Conservation (phyloP, 2,113 vertebrate species). For the Rhabdomys dilectus region DNA sequence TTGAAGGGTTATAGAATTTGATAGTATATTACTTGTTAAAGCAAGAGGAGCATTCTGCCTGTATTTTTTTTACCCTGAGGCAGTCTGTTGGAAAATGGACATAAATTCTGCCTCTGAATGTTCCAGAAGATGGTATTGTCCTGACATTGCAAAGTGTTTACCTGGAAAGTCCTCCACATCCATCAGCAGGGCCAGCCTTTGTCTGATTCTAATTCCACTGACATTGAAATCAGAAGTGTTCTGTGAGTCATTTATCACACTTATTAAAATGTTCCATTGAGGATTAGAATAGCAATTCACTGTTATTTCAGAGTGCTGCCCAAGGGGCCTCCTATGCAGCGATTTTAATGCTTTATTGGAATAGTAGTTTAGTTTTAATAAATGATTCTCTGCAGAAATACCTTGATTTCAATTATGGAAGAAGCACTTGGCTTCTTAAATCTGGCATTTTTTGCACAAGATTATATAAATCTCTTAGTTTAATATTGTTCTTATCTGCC, state of each 20-base stretch:
- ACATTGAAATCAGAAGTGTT: constrained; percentile 88
- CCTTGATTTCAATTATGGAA: constrained; percentile 83
- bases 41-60: constrained; percentile 76
- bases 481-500: constrained; percentile 81
- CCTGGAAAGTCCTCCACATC: constrained; percentile 85
- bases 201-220: constrained; percentile 84
- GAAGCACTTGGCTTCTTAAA: constrained; percentile 84
- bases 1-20: constrained; percentile 56
- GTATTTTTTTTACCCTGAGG: constrained; percentile 74
- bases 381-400: constrained; percentile 81
- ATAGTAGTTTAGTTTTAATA: constrained; percentile 85
- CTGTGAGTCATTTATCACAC: constrained; percentile 92
- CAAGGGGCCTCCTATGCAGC: constrained; percentile 87
- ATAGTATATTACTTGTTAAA: constrained; percentile 77
- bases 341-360: constrained; percentile 91
- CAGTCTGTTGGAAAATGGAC: constrained; percentile 85
- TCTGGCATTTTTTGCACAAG: constrained; percentile 75
- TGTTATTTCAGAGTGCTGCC: constrained; percentile 89
- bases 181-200: constrained; percentile 84
- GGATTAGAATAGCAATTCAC: constrained; percentile 92
- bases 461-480: constrained; percentile 84
- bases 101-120: constrained; percentile 83
- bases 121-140: constrained; percentile 84
- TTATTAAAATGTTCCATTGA: constrained; percentile 93
- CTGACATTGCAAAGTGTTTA: constrained; percentile 86